Evolutionary conservation across 2,113 vertebrate genomes (phyloP), one percentile per base, ranked within the genome.

Genomic region (Syngnathoides biaculeatus): DNA sequence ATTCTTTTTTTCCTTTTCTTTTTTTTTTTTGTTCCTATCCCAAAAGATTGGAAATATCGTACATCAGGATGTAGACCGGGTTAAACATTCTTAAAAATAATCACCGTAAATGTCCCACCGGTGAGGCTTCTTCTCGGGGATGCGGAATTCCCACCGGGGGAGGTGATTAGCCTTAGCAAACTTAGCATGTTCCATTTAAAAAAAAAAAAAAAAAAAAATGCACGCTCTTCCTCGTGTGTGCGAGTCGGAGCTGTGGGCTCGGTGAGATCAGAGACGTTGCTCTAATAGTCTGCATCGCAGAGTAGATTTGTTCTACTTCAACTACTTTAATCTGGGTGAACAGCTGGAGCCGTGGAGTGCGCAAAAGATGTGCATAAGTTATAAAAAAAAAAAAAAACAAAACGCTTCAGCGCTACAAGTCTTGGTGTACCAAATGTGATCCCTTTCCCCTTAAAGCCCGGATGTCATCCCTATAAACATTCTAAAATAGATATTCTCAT

Each of bases 341-440:
- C 55, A 42, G 27, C 53, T 22, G 17, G 45, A 61, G 55, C 53
- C 60, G 11, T 2, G 14, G 55, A n/a, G 30, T n/a, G 38, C 20
- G 1, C 19, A 61, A 61, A 61, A 61, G 20, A 40, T 61, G 6
- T 40, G 6, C 38, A 12, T 12, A 14, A 62, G 26, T 69, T 69
- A 50, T 53, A 24, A 62, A 72, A 58, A 57, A 67, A 58, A 64
- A 3, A 14, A 20, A 43, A 66, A 62, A 64, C 22, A 27, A 65
- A 64, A n/a, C 52, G 52, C 45, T 48, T 69, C 35, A 45, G 1
- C 27, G 26, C 52, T 63, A 3, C 38, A 22, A 48, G 11, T 26
- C 65, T 52, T 52, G 8, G n/a, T 43, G 60, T 58, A 42, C 9
- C 43, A 68, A 69, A 74, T 58, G 50, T 64, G 48, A 24, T 45